Base-by-base conservation (phyloP, 2,797 vertebrate genomes). In the Triplophysa bombifrons region DNA sequence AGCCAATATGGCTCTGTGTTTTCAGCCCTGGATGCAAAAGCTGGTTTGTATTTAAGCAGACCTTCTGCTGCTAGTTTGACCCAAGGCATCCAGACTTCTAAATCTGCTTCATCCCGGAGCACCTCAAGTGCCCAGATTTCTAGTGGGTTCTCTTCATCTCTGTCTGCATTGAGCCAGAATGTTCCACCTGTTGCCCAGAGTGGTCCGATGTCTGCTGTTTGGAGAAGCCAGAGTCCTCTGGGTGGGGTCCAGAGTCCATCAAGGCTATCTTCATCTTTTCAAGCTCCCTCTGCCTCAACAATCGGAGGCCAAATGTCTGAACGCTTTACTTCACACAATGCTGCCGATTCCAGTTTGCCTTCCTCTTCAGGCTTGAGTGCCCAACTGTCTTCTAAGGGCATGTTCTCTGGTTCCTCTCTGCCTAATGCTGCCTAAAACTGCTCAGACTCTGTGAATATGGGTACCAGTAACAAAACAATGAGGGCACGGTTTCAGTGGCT, bases 61-160 rank as follows among this genome's bases (percentile, higher is more conserved):
- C n/a, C 44, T 50, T 46, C 44, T 46, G 8, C 8, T 7, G 10
- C 53, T n/a, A 56, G 53, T 20, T 11, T 9, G 53, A 20, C 56
- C 20, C 22, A 60, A 25, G 12, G 20, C 10, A 1, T 9, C 10
- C n/a, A 22, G 53, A 22, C 19, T 20, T 20, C 20, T 60, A 22
- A 16, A 27, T 7, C 58, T 16, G 12, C 58, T 27, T 11, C 20
- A 13, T 27, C 13, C 14, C 25, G 30, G 5, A 61, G 25, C 12
- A 46, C 44, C 25, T 41, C 6, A 55, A 81, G 41, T 19, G 48
- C 74, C 81, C 72, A 58, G 30, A 16, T 30, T 61, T 75, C 72
- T 30, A 67, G 12, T 64, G 20, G 10, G 8, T n/a, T 16, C 13
- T 19, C 22, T 17, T 20, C 58, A 5, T 4, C 27, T 20, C 17